A percentile compares a stretch with the other conserved stretches of the same genome.
phyloP scores from a whole-genome alignment of 92 coral and sea anemone species.

The Desmophyllum pertusum region DNA sequence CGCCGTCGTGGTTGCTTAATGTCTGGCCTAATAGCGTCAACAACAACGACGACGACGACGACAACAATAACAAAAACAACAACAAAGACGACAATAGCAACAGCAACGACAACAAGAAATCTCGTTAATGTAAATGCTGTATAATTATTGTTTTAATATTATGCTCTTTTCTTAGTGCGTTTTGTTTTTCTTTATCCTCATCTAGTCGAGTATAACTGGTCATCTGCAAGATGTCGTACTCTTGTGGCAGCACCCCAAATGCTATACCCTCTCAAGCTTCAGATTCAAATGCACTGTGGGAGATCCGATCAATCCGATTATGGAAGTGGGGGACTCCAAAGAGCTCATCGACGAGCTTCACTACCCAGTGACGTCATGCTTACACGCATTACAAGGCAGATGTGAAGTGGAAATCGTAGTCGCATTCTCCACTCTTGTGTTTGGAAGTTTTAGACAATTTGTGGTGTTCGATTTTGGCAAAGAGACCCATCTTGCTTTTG shows the following conservation, averaged over 20 bases:
- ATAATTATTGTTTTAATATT: too few relatives aligned
- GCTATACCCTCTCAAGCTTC: constrained; percentile 40
- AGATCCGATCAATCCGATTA: neutral
- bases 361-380: constrained; percentile 5
- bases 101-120: neutral
- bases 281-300: neutral
- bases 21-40: too few relatives aligned
- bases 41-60: too few relatives aligned
- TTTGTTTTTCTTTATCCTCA: neutral
- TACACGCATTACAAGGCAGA: constrained; percentile 13
- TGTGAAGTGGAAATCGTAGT: constrained; percentile 17
- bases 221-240: constrained; percentile 51
- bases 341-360: neutral
- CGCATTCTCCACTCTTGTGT: constrained; percentile 18
- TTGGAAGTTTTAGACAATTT: constrained; percentile 48
- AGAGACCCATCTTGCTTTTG: constrained; percentile 38
- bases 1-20: too few relatives aligned
- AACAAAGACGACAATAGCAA: too few relatives aligned
- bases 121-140: neutral
- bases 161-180: neutral
- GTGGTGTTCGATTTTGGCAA: constrained; percentile 57
- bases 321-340: neutral
- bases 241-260: constrained; percentile 23
- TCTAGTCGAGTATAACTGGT: constrained; percentile 42
- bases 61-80: too few relatives aligned